A percentile compares a stretch with the other conserved stretches of the same genome.
Conservation (phyloP, 2,888 invertebrate species). For the Rhabditoides inermis region DNA sequence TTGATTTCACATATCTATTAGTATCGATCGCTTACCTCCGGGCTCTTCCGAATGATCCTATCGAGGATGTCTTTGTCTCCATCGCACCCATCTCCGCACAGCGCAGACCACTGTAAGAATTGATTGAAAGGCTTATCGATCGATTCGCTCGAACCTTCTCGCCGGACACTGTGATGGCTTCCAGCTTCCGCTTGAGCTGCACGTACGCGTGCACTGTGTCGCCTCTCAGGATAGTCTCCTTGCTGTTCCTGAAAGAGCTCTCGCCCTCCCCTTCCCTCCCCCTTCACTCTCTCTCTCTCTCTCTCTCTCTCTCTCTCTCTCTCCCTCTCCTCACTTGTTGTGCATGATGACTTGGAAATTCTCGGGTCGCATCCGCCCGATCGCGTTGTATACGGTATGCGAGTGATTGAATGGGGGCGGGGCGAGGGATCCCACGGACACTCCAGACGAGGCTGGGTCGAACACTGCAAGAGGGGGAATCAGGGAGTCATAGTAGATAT, state of each 20-base stretch:
- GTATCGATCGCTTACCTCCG: no score
- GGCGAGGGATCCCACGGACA: no score
- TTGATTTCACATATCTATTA: not conserved
- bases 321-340: not conserved
- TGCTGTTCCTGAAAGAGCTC: conserved; percentile 16
- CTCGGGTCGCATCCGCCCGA: no score
- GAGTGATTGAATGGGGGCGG: no score
- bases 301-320: not conserved
- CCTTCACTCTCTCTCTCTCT: no score
- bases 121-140: not conserved
- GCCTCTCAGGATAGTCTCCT: conserved; percentile 26
- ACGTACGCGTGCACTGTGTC: conserved; percentile 27
- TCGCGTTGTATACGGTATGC: no score
- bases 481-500: no score
- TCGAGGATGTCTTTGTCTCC: conserved; percentile 10
- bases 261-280: no score
- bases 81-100: conserved; percentile 26
- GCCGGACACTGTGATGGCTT: conserved; percentile 23
- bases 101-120: conserved; percentile 16
- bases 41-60: conserved; percentile 27
- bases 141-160: conserved; percentile 9
- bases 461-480: no score
- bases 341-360: not conserved
- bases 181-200: conserved; percentile 26
- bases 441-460: no score